These are phyloP conservation scores for Thamnophis sirtalis DNA, from an alignment of 2,113 vertebrate genomes.

Conservation along the genomic window DNA sequence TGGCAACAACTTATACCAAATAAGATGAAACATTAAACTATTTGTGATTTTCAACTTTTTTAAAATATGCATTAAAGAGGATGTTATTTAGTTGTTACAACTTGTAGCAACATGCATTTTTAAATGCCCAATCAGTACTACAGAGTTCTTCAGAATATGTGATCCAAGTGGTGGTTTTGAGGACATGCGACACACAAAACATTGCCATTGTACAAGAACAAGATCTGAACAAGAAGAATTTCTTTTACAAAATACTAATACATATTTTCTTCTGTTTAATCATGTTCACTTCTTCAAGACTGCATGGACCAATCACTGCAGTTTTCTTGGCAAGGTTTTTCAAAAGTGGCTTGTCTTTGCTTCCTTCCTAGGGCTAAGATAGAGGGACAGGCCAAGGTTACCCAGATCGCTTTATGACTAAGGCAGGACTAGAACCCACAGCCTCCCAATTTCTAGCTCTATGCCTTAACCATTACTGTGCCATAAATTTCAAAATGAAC, in stretches of 20 bases:
- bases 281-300: not conserved
- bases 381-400: no score
- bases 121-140: constrained; percentile 13
- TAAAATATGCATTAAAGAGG: not conserved
- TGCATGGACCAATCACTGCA: not conserved
- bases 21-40: not conserved
- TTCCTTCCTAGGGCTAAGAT: not conserved
- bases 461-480: no score
- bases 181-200: not conserved
- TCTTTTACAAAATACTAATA: not conserved
- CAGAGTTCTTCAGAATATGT: constrained; percentile 8
- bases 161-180: not conserved
- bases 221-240: not conserved
- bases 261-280: not conserved
- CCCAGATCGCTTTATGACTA: no score
- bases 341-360: not conserved
- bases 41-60: not conserved
- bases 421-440: no score
- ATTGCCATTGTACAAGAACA: not conserved
- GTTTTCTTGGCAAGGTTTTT: not conserved
- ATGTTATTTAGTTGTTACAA: not conserved
- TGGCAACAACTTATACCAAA: not conserved
- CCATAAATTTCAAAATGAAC: not conserved
- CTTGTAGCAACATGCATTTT: constrained; percentile 1
- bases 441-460: no score